Conservation (phyloP, 2,797 vertebrate genomes). For the Cryptoprocta ferox region DNA sequence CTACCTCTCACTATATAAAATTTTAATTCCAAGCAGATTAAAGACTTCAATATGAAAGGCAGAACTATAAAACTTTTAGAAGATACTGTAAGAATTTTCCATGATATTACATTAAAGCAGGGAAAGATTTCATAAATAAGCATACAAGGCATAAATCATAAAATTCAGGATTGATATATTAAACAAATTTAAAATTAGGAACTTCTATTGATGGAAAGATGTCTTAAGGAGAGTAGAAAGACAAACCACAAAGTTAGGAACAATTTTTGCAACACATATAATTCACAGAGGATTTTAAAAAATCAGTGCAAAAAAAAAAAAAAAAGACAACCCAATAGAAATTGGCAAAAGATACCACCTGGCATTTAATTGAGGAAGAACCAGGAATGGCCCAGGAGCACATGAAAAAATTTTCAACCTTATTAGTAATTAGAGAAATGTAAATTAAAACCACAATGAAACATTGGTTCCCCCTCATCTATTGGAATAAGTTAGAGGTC, state of each 20-base stretch:
- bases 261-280: not conserved
- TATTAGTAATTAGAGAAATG: not conserved
- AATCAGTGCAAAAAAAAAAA: not conserved
- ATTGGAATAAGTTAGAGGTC: not conserved
- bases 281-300: not conserved
- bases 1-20: slow-evolving; percentile 10
- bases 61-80: slow-evolving; percentile 22
- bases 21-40: slow-evolving; percentile 29
- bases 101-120: not conserved
- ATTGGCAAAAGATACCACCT: not conserved
- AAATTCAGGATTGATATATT: not conserved
- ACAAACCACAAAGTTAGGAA: not conserved
- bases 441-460: not conserved
- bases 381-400: not conserved
- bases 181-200: slow-evolving; percentile 42
- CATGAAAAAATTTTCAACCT: not conserved
- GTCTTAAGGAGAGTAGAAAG: not conserved
- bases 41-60: slow-evolving; percentile 19
- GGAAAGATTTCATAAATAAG: slow-evolving; percentile 50
- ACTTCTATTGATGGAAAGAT: not conserved
- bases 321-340: not conserved
- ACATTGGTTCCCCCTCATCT: not conserved
- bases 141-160: not conserved
- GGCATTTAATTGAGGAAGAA: not conserved
- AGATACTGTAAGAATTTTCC: not conserved